These are phyloP conservation scores for Maccullochella peelii DNA, from an alignment of 2,113 vertebrate genomes.

Conservation along the genomic window DNA sequence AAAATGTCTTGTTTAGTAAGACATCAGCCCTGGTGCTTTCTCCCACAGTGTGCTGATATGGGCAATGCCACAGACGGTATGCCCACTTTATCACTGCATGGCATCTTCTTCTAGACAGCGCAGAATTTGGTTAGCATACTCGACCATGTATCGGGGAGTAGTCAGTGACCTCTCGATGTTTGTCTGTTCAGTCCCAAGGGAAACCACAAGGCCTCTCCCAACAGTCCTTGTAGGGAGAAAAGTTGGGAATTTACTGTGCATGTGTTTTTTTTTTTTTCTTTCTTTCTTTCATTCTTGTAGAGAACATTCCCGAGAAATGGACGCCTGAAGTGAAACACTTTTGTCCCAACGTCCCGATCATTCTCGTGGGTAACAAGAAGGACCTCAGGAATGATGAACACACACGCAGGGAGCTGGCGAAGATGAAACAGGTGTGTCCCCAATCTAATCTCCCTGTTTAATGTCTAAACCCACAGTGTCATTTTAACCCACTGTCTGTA, in stretches of 20 bases:
- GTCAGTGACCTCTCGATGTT: constrained; percentile 29
- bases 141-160: constrained; percentile 18
- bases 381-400: constrained; percentile 96
- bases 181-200: constrained; percentile 29
- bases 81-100: background rate
- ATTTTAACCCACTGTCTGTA: constrained; percentile 12
- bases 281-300: constrained; percentile 80
- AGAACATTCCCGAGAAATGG: constrained; percentile 99
- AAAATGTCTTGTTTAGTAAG: constrained; percentile 16
- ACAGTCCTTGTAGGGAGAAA: constrained; percentile 37
- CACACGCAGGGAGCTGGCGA: constrained; percentile 93
- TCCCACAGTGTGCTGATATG: constrained; percentile 16
- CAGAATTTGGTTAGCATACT: constrained; percentile 17
- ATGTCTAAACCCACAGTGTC: background rate
- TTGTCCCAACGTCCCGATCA: constrained; percentile 98
- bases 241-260: background rate
- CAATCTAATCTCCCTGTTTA: background rate
- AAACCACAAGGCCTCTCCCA: constrained; percentile 6
- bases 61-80: constrained; percentile 5
- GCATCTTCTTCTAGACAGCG: constrained; percentile 28
- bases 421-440: constrained; percentile 94
- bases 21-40: background rate
- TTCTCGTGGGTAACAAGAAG: constrained; percentile 98
- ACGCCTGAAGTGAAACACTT: constrained; percentile 98
- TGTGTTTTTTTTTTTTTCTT: background rate